Base-by-base conservation (phyloP, 2,113 vertebrate genomes). In the Collichthys lucidus region DNA sequence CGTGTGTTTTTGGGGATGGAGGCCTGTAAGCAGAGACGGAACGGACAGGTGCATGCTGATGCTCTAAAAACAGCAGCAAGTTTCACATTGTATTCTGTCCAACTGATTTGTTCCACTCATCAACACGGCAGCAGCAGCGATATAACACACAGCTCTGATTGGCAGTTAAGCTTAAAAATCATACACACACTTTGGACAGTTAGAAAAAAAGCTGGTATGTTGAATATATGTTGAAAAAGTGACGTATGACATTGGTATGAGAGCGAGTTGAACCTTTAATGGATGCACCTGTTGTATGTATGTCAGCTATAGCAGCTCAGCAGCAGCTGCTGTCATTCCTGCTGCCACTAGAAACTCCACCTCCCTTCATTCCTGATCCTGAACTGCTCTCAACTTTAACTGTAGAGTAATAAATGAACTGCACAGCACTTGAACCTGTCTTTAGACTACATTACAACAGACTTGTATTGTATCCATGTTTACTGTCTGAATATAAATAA, bases 281-380 rank as follows among this genome's bases (percentile, higher is more conserved):
- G 56, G 74, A 83, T 8, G 79, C 89, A 91, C 86, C 91, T 91
- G 91, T 83, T 74, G 66, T 14, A 1, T 74, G 42, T n/a, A 9
- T 64, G 74, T 72, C 50, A 82, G 70, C 68, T 26, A 24, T 5
- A 82, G 56, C 70, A 57, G 56, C 31, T 20, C 11, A 47, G n/a
- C 50, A 59, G 84, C 89, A 91, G 91, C 89, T 91, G 91, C 46
- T 66, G 73, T 60, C 74, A 80, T 72, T 66, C 55, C 29, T 44
- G 42, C 80, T 69, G 77, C 47, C 66, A 70, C 67, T 69, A 46
- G 29, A 57, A 60, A 47, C 71, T 70, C 73, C 60, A 66, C 20
- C n/a, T 22, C 44, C 40, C 47, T n/a, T 53, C 69, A 49, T 70
- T 80, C 62, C 52, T 77, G 1, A 31, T 24, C 44, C 11, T 57